Percentiles rank a stretch among this genome's conserved stretches.
phyloP scores from a whole-genome alignment of 2,113 vertebrate species.

The Scatophagus argus region DNA sequence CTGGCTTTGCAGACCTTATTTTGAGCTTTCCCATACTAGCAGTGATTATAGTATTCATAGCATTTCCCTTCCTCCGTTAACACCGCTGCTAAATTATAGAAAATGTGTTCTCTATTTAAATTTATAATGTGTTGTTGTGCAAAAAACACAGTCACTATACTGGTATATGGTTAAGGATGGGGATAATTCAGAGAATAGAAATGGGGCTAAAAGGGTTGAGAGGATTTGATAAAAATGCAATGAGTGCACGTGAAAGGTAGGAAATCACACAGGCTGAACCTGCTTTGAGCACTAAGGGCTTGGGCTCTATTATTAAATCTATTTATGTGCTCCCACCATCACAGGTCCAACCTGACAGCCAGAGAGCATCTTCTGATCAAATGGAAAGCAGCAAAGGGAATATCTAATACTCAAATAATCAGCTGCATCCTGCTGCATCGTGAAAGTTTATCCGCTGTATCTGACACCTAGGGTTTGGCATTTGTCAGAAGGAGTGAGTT shows the following conservation, averaged over 20 bases:
- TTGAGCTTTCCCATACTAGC: slow-evolving; percentile 74
- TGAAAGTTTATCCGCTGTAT: slow-evolving; percentile 12
- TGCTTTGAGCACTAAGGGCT: slow-evolving; percentile 44
- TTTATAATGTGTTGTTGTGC: slow-evolving; percentile 84
- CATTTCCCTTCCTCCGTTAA: slow-evolving; percentile 78
- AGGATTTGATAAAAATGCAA: slow-evolving; percentile 59
- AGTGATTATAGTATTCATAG: slow-evolving; percentile 88
- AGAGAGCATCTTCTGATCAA: slow-evolving; percentile 58
- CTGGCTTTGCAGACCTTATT: slow-evolving; percentile 77
- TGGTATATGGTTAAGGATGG: slow-evolving; percentile 17
- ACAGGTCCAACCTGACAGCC: slow-evolving; percentile 52
- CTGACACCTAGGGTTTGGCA: slow-evolving; percentile 6
- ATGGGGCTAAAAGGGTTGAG: slow-evolving; percentile 35
- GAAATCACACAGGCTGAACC: slow-evolving; percentile 31
- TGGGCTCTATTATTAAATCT: slow-evolving; percentile 52
- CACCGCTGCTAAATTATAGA: slow-evolving; percentile 88
- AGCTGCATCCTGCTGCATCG: slow-evolving; percentile 6
- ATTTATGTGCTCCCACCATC: slow-evolving; percentile 48
- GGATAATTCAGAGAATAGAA: slow-evolving; percentile 33
- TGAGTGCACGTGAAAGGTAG: slow-evolving; percentile 30
- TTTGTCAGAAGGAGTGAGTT: background rate
- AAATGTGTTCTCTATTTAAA: slow-evolving; percentile 89
- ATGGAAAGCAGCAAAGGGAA: slow-evolving; percentile 67
- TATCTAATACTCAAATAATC: slow-evolving; percentile 59
- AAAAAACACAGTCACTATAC: slow-evolving; percentile 76